Base-by-base conservation (phyloP, 2,113 vertebrate genomes). In the Silurus glanis region DNA sequence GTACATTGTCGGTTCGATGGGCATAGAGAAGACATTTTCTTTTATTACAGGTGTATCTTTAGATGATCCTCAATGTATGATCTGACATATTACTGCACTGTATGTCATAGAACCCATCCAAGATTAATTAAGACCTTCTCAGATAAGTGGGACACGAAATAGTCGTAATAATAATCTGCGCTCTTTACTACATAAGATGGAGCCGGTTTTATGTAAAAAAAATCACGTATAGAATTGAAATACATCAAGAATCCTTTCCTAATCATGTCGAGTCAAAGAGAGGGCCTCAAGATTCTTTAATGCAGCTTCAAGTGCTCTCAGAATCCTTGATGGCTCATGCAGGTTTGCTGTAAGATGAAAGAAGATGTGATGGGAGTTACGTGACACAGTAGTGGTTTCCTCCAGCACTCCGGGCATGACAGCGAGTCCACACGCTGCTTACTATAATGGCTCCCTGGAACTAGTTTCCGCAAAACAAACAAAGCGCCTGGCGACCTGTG, bases 391-490 rank as follows among this genome's bases (percentile, higher is more conserved):
- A 72, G 69, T 28, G 66, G 14, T 51, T 49, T 84, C 81, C 49
- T 84, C 17, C 53, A 47, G 84, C 81, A 71, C 61, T 85, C 61
- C 9, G 25, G 75, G 76, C 53, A 67, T 53, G 56, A 49, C 49
- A 23, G 53, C 71, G 55, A 56, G 59, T 72, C 78, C 69, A 83
- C 82, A 85, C 59, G 83, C 61, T 83, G 61, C 64, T 75, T 83
- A 53, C 56, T 55, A 17, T 87, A 88, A 88, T 82, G 56, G 76
- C 28, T 88, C 59, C 75, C 80, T 75, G 64, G 66, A 86, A 81
- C 51, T 79, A 78, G 75, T 88, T 51, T 71, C 55, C 37, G 25
- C 83, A 87, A 89, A 89, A 86, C 84, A 87, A 89, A 91, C 85
- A 87, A 88, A 61, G 61, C 87, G 80, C 81, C 71, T 64, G 76